These are phyloP conservation scores for Umimayanthus chanpuru DNA, from an alignment of 92 coral and sea anemone species.

Conservation along the genomic window DNA sequence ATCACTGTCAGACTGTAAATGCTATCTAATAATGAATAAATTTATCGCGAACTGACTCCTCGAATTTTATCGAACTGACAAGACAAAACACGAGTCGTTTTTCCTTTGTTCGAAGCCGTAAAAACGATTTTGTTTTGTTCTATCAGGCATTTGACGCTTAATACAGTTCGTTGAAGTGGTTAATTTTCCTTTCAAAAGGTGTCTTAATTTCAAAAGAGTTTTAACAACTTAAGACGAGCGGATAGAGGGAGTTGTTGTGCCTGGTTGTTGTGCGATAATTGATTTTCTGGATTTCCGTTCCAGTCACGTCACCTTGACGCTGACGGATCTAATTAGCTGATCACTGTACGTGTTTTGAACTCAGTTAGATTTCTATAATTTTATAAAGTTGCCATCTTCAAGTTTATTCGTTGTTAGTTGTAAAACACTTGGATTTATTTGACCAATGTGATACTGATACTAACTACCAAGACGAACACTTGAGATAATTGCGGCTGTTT, in stretches of 20 bases:
- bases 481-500: too few relatives aligned
- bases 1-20: not conserved
- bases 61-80: not conserved
- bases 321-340: not conserved
- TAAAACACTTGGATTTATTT: too few relatives aligned
- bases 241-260: not conserved
- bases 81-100: not conserved
- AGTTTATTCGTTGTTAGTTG: not conserved
- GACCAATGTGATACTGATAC: not conserved
- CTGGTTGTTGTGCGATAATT: not conserved
- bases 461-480: not conserved
- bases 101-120: conserved; percentile 17
- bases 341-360: not conserved
- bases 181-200: not conserved
- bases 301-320: not conserved
- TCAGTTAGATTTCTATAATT: too few relatives aligned
- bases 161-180: not conserved
- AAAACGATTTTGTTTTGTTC: not conserved
- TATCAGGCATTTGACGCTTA: not conserved
- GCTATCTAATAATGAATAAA: not conserved
- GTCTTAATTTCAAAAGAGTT: conserved; percentile 11
- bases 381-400: not conserved
- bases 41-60: not conserved
- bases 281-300: too few relatives aligned
- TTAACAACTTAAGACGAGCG: not conserved